A percentile compares a stretch with the other conserved stretches of the same genome.
Evolutionary conservation across 1,140 invertebrate species (phyloP).

Genomic region (Euborellia annulipes): DNA sequence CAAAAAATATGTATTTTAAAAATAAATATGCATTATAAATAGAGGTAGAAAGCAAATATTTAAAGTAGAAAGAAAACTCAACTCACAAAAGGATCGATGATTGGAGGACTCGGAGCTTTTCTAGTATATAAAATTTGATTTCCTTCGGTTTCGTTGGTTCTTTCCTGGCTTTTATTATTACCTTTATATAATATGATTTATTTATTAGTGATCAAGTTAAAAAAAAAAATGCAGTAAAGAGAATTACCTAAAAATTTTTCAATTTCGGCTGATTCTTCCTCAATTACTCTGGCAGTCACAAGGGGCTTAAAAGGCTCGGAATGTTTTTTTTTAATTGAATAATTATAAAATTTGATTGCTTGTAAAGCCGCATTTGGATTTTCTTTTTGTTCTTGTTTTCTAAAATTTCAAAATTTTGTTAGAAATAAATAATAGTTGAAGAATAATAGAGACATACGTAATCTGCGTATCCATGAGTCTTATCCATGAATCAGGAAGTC

Average conservation of each 20-base stretch:
- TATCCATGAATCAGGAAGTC: constrained; percentile 60
- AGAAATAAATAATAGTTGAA: neutral
- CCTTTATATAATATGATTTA: no score
- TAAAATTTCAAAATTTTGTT: constrained; percentile 8
- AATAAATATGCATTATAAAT: no score
- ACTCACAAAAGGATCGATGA: no score
- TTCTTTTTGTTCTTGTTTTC: constrained; percentile 66
- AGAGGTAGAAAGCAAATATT: no score
- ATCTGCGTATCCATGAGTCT: constrained; percentile 72
- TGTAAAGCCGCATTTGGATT: constrained; percentile 82
- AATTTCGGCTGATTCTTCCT: constrained; percentile 61
- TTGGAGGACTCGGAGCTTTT: no score
- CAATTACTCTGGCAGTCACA: constrained; percentile 56
- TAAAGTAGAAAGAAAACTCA: no score
- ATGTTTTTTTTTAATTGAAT: constrained; percentile 60
- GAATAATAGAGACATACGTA: constrained; percentile 31
- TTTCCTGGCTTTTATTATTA: no score
- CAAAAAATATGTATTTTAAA: no score
- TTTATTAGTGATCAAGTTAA: no score
- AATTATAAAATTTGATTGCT: constrained; percentile 84
- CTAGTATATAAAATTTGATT: no score
- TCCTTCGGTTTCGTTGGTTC: no score
- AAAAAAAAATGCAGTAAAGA: neutral
- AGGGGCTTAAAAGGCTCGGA: constrained; percentile 57
- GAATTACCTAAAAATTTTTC: constrained; percentile 47